Base-by-base conservation (phyloP, 2,797 vertebrate genomes). In the Acanthopagrus latus region DNA sequence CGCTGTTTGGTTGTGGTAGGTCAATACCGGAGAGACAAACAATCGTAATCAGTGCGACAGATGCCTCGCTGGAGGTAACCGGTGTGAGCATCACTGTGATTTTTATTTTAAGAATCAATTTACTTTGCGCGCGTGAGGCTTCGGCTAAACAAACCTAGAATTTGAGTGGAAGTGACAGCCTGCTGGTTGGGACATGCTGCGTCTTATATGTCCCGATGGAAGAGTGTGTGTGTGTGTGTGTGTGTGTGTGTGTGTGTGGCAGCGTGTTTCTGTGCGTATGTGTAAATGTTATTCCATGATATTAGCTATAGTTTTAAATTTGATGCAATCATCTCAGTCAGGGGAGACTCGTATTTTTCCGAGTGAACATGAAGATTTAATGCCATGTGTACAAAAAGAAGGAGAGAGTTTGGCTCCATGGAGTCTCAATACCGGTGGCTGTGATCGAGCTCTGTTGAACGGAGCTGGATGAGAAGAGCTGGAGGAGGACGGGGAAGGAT, bases 1-100 rank as follows among this genome's bases (percentile, higher is more conserved):
- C 51, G 0, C 73, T 48, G 64, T 23, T 54, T 27, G 62, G 47
- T 21, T 9, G 65, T 7, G 44, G 77, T 25, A 41, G 80, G 82
- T 91, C 85, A 85, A 76, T 74, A 86, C 83, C 46, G 6, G n/a
- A 58, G 54, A 78, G 76, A 64, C 72, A 81, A 87, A 83, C 76
- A 62, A 67, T 27, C 44, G 55, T 81, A 83, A 86, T 83, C 76
- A 76, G 72, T 72, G 63, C 77, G 87, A 82, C 78, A 64, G 64
- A 38, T 71, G 68, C 74, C 55, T 82, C 76, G 6, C 43, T 16
- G 64, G 76, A 68, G 63, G 57, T 56, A 70, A 54, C 44, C 67
- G 20, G 33, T 66, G 79, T 14, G 56, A 84, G 63, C 73, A 38
- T 80, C 60, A 25, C 58, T 77, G 68, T 58, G 79, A 78, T 85